Base-by-base conservation (phyloP, 1,140 invertebrate genomes). In the Chelonus insularis region DNA sequence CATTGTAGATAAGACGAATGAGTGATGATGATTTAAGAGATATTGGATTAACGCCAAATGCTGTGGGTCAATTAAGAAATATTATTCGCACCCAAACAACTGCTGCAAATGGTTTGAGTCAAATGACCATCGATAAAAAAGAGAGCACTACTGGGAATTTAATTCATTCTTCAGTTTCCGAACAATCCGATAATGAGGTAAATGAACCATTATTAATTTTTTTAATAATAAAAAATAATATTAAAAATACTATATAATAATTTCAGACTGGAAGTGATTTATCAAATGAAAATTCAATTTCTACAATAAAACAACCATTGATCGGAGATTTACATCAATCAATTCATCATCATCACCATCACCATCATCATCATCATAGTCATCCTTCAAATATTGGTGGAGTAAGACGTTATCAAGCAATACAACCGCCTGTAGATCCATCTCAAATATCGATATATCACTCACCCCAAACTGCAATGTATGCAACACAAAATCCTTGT, bases 51-150 rank as follows among this genome's bases (percentile, higher is more conserved):
- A 76, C 81, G 50, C 68, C 79, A 43, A 84, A 79, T 58, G 83
- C 81, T 23, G 81, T 86, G 8, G 79, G 79, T 47, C 86, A 87
- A 47, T 76, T 87, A 60, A 77, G 85, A 57, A 85, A 80, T 45
- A 78, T 87, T 64, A 82, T 86, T 57, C 87, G 86, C 70, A 81
- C 70, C 77, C 81, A 78, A 71, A 16, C 14, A 0, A 81, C 69
- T 52, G 12, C 20, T 63, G 81, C 76, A 50, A 84, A 83, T 61
- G 81, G 80, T 37, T 73, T 75, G 68, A 79, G 75, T 68, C 79
- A 76, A 74, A 71, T 73, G 70, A 66, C 66, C 67, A 68, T 56
- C 58, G 80, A 74, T 64, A 78, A 78, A 56, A 79, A 78, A 51
- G 20, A 67, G 20, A 74, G 81, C 18, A 68, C 36, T 65, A 63